Base-by-base conservation (phyloP, 2,113 vertebrate species). In the Raja brachyura region DNA sequence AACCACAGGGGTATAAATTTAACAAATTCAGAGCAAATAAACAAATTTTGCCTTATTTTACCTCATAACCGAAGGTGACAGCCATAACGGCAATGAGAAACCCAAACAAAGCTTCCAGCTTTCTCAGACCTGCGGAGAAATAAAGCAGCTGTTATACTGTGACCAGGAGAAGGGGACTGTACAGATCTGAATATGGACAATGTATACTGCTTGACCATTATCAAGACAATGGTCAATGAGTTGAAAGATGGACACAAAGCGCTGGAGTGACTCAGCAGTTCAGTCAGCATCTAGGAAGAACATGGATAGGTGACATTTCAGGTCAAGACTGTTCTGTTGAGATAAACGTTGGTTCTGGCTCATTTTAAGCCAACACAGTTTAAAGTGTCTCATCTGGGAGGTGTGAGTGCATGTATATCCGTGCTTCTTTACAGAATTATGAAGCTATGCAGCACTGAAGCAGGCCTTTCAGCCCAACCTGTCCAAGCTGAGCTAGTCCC, bases 71-170 rank as follows among this genome's bases (percentile, higher is more conserved):
- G 28, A 93, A 77, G 2, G 75, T 93, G 25, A 70, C 9, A 10
- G 93, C 74, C 61, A 93, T 77, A 8, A 78, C 59, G 59, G 73
- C 31, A 18, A 93, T 78, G 28, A 77, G 61, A 76, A 93, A 78
- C 13, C 18, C 93, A 63, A 93, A 83, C 39, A 93, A 81, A 78
- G 73, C 74, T 39, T 93, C 73, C n/a, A 93, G 33, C 18, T 93
- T 93, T 78, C 79, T 93, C 31, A 79, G 25, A 63, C 75, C 61
- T 93, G 76, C 2, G 28, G 74, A 93, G 48, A 10, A 93, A 73
- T 73, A 20, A 25, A 28, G 78, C 77, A 66, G 9, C 9, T 78
- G 54, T 81, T 76, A 76, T 3, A 93, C 39, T 25, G 39, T 48
- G 16, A 14, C 33, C 61, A 66, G 39, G 39, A 48, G 0, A 48